phyloP scores from a whole-genome alignment of 2,797 vertebrate genomes.

The Myoxocephalus aenaeus region DNA sequence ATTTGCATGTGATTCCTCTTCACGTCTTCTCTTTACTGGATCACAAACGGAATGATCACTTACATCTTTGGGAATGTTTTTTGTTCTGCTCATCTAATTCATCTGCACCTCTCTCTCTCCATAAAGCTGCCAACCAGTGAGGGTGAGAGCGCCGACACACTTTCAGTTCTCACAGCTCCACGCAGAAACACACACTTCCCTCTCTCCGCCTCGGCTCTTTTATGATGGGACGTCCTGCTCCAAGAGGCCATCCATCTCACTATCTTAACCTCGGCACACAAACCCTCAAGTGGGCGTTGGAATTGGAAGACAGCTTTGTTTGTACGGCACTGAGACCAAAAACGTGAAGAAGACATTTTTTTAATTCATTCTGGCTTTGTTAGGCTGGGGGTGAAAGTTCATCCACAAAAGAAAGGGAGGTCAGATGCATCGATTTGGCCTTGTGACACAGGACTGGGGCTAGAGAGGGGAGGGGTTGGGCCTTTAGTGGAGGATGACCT shows the following conservation, averaged over 20 bases:
- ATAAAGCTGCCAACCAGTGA: not conserved
- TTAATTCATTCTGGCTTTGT: conserved; percentile 51
- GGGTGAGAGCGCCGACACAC: conserved; percentile 5
- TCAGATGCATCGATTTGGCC: conserved; percentile 74
- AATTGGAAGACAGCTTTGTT: conserved; percentile 49
- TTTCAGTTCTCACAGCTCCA: conserved; percentile 17
- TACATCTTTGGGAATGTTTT: not conserved
- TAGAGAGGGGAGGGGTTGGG: not conserved
- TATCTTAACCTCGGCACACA: conserved; percentile 16
- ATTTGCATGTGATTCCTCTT: not conserved
- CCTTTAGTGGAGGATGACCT: conserved; percentile 47
- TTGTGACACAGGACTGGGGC: conserved; percentile 51
- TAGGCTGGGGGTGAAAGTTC: conserved; percentile 65
- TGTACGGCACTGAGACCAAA: conserved; percentile 46
- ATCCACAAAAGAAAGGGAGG: conserved; percentile 49
- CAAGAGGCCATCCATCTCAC: conserved; percentile 43
- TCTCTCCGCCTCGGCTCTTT: conserved; percentile 31
- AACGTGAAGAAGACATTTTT: conserved; percentile 35
- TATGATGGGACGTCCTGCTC: conserved; percentile 38
- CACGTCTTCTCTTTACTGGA: not conserved
- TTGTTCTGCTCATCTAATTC: not conserved
- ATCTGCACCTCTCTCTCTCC: not conserved
- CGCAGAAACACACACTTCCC: conserved; percentile 25
- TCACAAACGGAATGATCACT: not conserved
- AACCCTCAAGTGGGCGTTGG: conserved; percentile 22